Percentiles rank a stretch among this genome's conserved stretches.
Conservation (phyloP, 2,888 invertebrate species). For the Aphidius colemani region DNA sequence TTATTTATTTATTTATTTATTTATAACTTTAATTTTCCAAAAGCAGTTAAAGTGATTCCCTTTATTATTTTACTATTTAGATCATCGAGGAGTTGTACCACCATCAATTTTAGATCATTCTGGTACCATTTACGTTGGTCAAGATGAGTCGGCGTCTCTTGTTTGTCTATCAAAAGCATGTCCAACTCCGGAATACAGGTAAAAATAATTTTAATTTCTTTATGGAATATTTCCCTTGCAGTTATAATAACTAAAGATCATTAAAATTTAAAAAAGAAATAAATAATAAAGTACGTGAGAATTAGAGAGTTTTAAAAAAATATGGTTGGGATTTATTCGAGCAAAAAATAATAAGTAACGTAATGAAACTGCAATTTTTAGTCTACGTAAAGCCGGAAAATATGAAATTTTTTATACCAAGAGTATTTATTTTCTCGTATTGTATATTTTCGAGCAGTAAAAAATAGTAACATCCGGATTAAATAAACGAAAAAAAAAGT, state of each 20-base stretch:
- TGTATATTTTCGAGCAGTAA: too few relatives aligned
- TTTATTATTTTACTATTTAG: constrained; percentile 57
- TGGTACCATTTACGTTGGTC: constrained; percentile 71
- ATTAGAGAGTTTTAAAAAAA: constrained; percentile 6
- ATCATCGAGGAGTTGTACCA: constrained; percentile 73
- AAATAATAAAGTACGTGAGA: constrained; percentile 6
- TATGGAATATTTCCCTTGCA: neutral
- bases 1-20: constrained; percentile 56
- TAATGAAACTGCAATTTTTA: constrained; percentile 9
- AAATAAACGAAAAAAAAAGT: too few relatives aligned
- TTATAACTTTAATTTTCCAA: neutral
- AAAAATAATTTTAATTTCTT: constrained; percentile 44
- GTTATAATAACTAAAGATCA: constrained; percentile 36
- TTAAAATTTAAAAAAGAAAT: constrained; percentile 37
- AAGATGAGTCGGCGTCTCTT: constrained; percentile 76
- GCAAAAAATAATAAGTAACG: constrained; percentile 5
- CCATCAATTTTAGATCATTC: constrained; percentile 76
- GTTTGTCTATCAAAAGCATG: constrained; percentile 81
- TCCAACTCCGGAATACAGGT: constrained; percentile 80
- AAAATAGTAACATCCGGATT: too few relatives aligned
- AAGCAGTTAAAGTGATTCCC: too few relatives aligned
- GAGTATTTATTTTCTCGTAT: constrained; percentile 6
- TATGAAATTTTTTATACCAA: constrained; percentile 18
- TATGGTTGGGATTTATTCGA: constrained; percentile 6
- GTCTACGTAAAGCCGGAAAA: constrained; percentile 1